Base-by-base conservation (phyloP, 2,888 invertebrate genomes). In the Liopterus haemorrhoidalis region DNA sequence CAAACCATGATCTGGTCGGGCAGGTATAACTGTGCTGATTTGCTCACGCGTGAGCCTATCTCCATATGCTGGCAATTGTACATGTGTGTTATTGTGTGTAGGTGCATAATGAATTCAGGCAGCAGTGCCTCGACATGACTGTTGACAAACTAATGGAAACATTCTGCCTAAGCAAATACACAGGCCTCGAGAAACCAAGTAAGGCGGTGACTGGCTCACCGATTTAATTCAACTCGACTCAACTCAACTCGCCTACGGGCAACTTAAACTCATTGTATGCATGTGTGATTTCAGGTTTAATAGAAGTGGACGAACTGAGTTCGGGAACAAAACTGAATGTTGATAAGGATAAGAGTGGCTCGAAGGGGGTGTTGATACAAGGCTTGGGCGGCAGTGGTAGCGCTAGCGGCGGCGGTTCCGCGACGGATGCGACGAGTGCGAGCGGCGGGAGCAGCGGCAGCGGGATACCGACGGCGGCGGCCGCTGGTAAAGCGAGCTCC, bases 121-220 rank as follows among this genome's bases (percentile, higher is more conserved):
- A 86, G 51, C 93, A 92, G 63, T 91, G 93, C 67, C 74, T 88
- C 54, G 89, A 91, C 64, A 77, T 94, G 74, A 90, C 92, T 32
- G 88, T 96, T 24, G 93, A 95, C 60, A 90, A 91, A 65, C 73
- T 97, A 41, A 70, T 97, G 53, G 87, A 91, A 64, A 87, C 89
- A 65, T 94, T 97, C 70, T 85, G 95, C 41, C 77, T 86, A 59
- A 84, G 85, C 57, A 96, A 96, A 71, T 87, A 88, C 57, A 95
- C 93, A 52, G 94, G 95, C 55, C 79, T 85, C 54, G 94, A 94
- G 64, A 90, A 87, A 68, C 95, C 95, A 69, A 87, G 93, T 83
- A 74, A 71, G 62, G 63, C 33, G 47, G 15, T 22, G 49, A n/a
- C 38, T 53, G n/a, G n/a, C n/a, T n/a, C n/a, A n/a, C n/a, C n/a